Conservation (phyloP, 2,113 vertebrate genomes). For the Passer montanus region DNA sequence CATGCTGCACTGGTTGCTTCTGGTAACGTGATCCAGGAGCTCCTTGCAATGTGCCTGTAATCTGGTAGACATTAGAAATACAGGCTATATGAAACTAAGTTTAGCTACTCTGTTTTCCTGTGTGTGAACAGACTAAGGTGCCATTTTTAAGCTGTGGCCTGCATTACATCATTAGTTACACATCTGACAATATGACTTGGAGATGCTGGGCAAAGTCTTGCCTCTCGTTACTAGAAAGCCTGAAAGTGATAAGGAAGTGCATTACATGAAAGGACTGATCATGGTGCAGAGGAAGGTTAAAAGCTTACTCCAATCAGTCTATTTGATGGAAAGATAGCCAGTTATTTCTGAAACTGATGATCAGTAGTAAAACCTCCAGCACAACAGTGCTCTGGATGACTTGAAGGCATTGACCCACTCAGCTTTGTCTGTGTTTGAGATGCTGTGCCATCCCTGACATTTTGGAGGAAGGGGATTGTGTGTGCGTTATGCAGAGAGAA, state of each 20-base stretch:
- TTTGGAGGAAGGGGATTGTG: neutral
- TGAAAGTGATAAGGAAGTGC: neutral
- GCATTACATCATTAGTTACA: neutral
- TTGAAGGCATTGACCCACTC: neutral
- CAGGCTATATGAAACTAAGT: neutral
- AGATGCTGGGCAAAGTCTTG: neutral
- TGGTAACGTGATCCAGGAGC: neutral
- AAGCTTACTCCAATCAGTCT: neutral
- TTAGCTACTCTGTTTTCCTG: neutral
- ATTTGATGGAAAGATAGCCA: neutral
- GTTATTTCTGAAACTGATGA: neutral
- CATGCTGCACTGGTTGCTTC: neutral
- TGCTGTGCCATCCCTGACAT: rapidly evolving
- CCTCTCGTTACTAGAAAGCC: neutral
- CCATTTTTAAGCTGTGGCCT: neutral
- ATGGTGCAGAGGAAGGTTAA: neutral
- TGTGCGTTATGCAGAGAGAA: neutral
- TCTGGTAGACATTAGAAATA: neutral
- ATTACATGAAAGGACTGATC: neutral
- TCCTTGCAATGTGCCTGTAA: neutral
- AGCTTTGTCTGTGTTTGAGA: neutral
- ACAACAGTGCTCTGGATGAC: neutral
- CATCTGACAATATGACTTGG: neutral
- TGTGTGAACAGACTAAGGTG: neutral
- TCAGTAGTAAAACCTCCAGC: neutral